These are phyloP conservation scores for Gymnarchus niloticus DNA, from an alignment of 2,113 vertebrate species.

Conservation along the genomic window DNA sequence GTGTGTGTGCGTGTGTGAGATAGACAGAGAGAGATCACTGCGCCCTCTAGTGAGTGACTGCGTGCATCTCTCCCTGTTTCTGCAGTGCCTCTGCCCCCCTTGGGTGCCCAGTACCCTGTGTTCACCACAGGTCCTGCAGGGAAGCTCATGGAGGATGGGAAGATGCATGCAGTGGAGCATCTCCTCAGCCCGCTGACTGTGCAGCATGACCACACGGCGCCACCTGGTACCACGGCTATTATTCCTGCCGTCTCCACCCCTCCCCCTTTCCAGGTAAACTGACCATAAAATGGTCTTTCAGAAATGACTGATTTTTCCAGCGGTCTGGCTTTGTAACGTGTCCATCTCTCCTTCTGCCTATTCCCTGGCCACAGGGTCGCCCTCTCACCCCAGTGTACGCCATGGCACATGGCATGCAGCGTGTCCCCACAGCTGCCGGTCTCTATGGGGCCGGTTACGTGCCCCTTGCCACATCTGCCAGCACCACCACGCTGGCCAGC, in stretches of 20 bases:
- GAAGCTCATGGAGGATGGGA: conserved; percentile 92
- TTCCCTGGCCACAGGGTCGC: conserved; percentile 69
- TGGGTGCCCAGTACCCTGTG: conserved; percentile 86
- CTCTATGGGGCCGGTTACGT: conserved; percentile 86
- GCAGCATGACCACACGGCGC: conserved; percentile 75
- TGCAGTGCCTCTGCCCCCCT: conserved; percentile 80
- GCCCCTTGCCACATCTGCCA: conserved; percentile 76
- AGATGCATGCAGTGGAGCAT: conserved; percentile 87
- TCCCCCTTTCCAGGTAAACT: conserved; percentile 86
- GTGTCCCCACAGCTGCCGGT: conserved; percentile 73
- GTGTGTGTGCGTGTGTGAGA: not conserved
- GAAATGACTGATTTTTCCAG: not conserved
- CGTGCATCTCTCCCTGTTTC: conserved; percentile 40
- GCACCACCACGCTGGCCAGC: conserved; percentile 76
- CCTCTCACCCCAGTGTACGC: conserved; percentile 93
- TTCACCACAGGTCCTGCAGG: conserved; percentile 75
- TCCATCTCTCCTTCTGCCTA: not conserved
- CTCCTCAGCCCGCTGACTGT: conserved; percentile 87
- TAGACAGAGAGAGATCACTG: no score
- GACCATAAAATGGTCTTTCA: not conserved
- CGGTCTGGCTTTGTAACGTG: not conserved
- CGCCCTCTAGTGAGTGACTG: conserved; percentile 20
- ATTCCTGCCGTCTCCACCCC: conserved; percentile 87
- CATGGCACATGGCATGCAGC: conserved; percentile 82
- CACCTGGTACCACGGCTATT: conserved; percentile 57